Base-by-base conservation (phyloP, 1,140 invertebrate species). In the Drosophila bocki region DNA sequence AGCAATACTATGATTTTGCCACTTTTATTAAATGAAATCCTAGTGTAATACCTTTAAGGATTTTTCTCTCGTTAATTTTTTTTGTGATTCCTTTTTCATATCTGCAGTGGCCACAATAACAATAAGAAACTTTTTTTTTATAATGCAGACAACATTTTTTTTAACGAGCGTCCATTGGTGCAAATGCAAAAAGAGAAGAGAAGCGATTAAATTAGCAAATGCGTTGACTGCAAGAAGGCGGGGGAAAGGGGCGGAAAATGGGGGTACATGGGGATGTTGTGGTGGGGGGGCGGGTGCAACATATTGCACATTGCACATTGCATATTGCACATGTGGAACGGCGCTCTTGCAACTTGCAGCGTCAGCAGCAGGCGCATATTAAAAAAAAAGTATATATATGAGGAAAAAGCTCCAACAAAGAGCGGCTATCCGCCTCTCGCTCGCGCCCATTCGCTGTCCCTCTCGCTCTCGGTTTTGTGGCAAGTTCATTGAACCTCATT, bases 401-500 rank as follows among this genome's bases (percentile, higher is more conserved):
- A 68, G 63, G 42, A 62, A 78, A 59, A 77, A 71, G 69, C 63
- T 62, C 19, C 53, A 71, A 72, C 75, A 82, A 80, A 75, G 76
- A 80, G 85, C 61, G 65, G 68, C 80, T 69, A 39, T 59, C 22
- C 48, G 56, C 42, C 47, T 79, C 58, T 48, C 57, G n/a, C 19
- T 56, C 29, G 35, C 42, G 22, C 59, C 26, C 13, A 35, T 41
- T 50, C 15, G 41, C 60, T 59, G 45, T 78, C 60, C 32, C 58
- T 39, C 13, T 58, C 44, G 12, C 65, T 39, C 51, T 68, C 33
- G 50, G 47, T 54, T 60, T 78, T 84, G 81, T 68, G 80, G 85
- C 85, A 79, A 80, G 85, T 90, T 90, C 85, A 85, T 67, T 90
- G 85, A 90, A 90, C 85, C 71, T 82, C 39, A 77, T 77, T 90